A percentile compares a stretch with the other conserved stretches of the same genome.
These are phyloP conservation scores for Agonum fuliginosum DNA, from an alignment of 2,888 invertebrate genomes.

Conservation along the genomic window DNA sequence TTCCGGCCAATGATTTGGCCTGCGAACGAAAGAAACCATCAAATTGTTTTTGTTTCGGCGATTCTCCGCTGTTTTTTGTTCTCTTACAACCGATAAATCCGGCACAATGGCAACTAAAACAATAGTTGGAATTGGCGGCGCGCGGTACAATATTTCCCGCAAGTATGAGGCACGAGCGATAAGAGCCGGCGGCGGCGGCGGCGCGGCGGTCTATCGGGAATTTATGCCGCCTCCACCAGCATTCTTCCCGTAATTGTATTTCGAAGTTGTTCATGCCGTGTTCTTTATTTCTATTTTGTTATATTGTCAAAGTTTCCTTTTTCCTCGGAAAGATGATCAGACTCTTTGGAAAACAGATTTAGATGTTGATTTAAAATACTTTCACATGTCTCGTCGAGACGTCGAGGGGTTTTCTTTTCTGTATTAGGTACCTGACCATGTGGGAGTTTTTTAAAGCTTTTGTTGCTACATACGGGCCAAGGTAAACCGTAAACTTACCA, in stretches of 20 bases:
- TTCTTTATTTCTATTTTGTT: conserved; percentile 52
- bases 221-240: conserved; percentile 52
- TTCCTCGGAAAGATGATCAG: conserved; percentile 44
- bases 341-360: conserved; percentile 55
- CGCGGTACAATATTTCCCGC: conserved; percentile 57
- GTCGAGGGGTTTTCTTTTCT: conserved; percentile 9
- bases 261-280: conserved; percentile 50
- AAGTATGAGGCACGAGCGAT: conserved; percentile 44
- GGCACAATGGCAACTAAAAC: conserved; percentile 58
- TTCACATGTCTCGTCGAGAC: conserved; percentile 22
- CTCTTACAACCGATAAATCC: conserved; percentile 58
- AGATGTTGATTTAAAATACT: conserved; percentile 57
- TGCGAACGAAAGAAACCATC: conserved; percentile 50
- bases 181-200: not conserved
- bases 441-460: conserved; percentile 30
- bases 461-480: not conserved
- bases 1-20: conserved; percentile 21
- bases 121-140: conserved; percentile 58
- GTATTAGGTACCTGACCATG: conserved; percentile 35
- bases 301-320: conserved; percentile 44
- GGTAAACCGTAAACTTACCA: not conserved
- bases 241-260: conserved; percentile 57
- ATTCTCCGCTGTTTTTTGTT: conserved; percentile 41
- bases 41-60: conserved; percentile 54
- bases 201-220: conserved; percentile 54